Conservation (phyloP, 2,797 vertebrate species). For the Cryptoprocta ferox region DNA sequence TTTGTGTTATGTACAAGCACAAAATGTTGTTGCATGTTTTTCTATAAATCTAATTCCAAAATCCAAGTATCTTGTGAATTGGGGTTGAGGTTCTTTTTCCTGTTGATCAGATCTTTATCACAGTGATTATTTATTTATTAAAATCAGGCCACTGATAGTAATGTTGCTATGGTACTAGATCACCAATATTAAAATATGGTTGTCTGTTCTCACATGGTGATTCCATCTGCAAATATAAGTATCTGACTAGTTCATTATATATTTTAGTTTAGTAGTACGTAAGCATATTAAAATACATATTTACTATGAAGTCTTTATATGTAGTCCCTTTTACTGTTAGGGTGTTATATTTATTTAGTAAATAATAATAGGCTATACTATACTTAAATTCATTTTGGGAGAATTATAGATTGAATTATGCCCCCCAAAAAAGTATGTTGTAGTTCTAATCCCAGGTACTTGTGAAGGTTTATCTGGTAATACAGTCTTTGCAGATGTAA, state of each 20-base stretch:
- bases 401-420: background rate
- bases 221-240: background rate
- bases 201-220: background rate
- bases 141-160: background rate
- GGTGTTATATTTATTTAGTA: background rate
- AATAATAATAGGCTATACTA: background rate
- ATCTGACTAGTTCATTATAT: background rate
- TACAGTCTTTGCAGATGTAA: background rate
- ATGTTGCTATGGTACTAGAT: background rate
- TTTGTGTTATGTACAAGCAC: background rate
- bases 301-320: background rate
- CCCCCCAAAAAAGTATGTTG: background rate
- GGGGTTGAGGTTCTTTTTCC: background rate
- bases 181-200: background rate
- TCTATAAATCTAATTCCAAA: background rate
- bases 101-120: background rate
- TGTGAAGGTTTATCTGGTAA: background rate
- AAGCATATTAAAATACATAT: background rate
- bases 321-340: background rate
- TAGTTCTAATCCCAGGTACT: background rate
- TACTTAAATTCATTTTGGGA: background rate
- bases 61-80: background rate
- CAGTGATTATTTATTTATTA: background rate
- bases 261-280: background rate
- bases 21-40: background rate